Evolutionary conservation across 2,888 invertebrate species (phyloP).

Genomic region (Cerceris rybyensis): DNA sequence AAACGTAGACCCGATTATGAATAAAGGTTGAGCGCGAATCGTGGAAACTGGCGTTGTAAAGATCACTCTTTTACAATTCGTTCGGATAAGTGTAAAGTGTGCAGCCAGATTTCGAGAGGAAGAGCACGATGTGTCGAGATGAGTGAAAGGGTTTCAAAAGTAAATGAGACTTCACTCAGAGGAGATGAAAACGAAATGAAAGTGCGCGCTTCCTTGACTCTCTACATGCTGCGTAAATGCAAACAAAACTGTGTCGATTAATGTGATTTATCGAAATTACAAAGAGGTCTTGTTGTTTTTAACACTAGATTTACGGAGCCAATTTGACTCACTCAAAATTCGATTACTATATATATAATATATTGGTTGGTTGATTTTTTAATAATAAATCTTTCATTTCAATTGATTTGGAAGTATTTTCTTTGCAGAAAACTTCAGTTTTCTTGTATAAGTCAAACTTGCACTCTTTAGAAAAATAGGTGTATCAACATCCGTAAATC

Average conservation of each 20-base stretch:
- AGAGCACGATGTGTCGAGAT: conserved; percentile 39
- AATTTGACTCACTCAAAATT: too few relatives aligned
- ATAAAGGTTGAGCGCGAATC: conserved; percentile 3
- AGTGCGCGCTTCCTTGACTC: conserved; percentile 30
- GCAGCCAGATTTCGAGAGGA: conserved; percentile 22
- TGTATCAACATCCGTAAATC: too few relatives aligned
- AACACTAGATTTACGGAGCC: too few relatives aligned
- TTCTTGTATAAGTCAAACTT: too few relatives aligned
- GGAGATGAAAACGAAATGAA: conserved; percentile 49
- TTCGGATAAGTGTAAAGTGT: conserved; percentile 12
- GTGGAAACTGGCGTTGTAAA: neutral
- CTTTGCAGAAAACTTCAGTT: too few relatives aligned
- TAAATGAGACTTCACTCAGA: conserved; percentile 39
- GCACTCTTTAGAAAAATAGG: too few relatives aligned
- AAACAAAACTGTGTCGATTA: neutral
- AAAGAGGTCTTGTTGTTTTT: too few relatives aligned
- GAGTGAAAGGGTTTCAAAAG: conserved; percentile 49
- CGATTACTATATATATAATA: too few relatives aligned
- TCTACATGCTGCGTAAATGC: conserved; percentile 9
- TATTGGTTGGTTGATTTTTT: too few relatives aligned
- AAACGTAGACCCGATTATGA: neutral
- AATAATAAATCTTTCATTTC: too few relatives aligned
- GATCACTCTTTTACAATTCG: conserved; percentile 4
- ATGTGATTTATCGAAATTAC: too few relatives aligned
- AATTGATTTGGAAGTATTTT: too few relatives aligned